A percentile compares a stretch with the other conserved stretches of the same genome.
These are phyloP conservation scores for Spondyliosoma cantharus DNA, from an alignment of 2,797 vertebrate species.

Conservation along the genomic window DNA sequence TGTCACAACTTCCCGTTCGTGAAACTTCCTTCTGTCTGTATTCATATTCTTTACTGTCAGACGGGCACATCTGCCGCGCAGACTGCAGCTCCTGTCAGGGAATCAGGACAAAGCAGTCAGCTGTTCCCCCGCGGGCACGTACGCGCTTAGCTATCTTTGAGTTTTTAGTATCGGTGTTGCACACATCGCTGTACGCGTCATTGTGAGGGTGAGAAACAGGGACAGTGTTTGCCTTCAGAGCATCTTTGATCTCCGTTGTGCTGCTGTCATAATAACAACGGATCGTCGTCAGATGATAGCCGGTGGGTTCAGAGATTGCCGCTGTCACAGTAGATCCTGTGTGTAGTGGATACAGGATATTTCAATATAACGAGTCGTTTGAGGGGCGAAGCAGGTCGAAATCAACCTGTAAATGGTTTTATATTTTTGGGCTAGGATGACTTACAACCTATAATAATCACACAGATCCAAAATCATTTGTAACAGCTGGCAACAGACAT, in stretches of 20 bases:
- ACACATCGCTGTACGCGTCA: slow-evolving; percentile 32
- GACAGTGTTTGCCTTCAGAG: slow-evolving; percentile 33
- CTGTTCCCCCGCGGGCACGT: slow-evolving; percentile 50
- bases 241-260: slow-evolving; percentile 40
- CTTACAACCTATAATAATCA: neutral
- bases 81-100: slow-evolving; percentile 36
- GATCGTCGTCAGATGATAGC: no score
- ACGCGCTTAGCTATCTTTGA: slow-evolving; percentile 28
- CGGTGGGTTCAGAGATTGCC: slow-evolving; percentile 1
- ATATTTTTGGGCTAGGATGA: neutral
- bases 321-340: slow-evolving; percentile 26
- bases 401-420: neutral
- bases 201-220: slow-evolving; percentile 30
- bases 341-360: neutral
- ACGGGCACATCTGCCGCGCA: slow-evolving; percentile 55
- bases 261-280: slow-evolving; percentile 18
- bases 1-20: slow-evolving; percentile 55
- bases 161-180: slow-evolving; percentile 32
- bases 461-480: neutral
- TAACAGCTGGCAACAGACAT: neutral
- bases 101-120: slow-evolving; percentile 55
- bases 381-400: slow-evolving; percentile 4
- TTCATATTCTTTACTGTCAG: slow-evolving; percentile 59
- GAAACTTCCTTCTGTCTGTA: slow-evolving; percentile 54
- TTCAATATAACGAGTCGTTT: neutral